Base-by-base conservation (phyloP, 2,113 vertebrate species). In the Paramormyrops kingsleyae region DNA sequence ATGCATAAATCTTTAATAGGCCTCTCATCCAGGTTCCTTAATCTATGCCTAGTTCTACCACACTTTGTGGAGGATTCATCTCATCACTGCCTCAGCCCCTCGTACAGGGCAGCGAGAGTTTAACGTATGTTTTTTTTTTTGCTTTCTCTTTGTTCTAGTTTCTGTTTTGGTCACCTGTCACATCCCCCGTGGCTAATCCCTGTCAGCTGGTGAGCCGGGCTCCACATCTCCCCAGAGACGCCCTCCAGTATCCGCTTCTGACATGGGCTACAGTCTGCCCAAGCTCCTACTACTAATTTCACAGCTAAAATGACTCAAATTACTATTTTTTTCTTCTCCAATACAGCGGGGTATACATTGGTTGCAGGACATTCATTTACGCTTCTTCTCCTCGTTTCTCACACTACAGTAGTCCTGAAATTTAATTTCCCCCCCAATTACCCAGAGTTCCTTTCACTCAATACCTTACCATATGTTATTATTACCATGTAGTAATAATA, bases 121-220 rank as follows among this genome's bases (percentile, higher is more conserved):
- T 86, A 86, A 83, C 6, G 6, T 9, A 85, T 5, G 15, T 84
- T 92, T 91, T 35, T 91, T 66, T n/a, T n/a, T 66, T 24, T 1
- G n/a, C 91, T 88, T 92, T 92, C 87, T 83, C 90, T 94, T 94
- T 95, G 91, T 94, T 94, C 92, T 92, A 93, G 93, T 94, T 94
- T 95, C 91, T 94, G 92, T 94, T 93, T 93, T 89, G 91, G 56
- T 95, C 92, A 92, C 87, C 89, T 91, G 92, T 94, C 94, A 91
- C 89, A 92, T 93, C 91, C 92, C 91, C 93, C 91, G 91, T 91
- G 92, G 91, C 91, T 91, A 90, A 91, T 92, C 74, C 90, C 24
- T 49, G 46, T 0, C 92, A 91, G 87, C 93, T 93, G 92, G 93
- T 92, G 89, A 85, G 91, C 92, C 83, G 74, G 15, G 74, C n/a